phyloP scores from a whole-genome alignment of 2,797 vertebrate species.

The Artibeus jamaicensis region DNA sequence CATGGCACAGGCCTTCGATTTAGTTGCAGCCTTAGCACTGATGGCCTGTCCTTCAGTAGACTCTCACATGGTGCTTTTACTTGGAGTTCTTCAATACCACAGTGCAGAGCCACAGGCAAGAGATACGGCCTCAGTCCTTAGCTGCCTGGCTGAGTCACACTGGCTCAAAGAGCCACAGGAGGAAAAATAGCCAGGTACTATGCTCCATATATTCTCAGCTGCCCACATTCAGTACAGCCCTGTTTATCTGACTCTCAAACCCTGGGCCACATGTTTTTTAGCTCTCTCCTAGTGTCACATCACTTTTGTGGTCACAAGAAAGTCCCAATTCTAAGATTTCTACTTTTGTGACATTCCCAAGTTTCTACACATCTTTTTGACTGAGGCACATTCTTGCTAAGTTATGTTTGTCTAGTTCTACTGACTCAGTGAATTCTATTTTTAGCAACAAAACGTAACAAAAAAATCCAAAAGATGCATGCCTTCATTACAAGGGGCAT shows the following conservation, averaged over 20 bases:
- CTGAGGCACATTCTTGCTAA: neutral
- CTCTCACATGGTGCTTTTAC: accelerated
- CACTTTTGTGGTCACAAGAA: neutral
- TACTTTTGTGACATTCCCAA: neutral
- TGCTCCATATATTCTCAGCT: neutral
- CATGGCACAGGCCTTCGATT: neutral
- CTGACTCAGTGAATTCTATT: neutral
- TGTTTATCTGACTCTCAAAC: neutral
- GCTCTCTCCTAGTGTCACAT: neutral
- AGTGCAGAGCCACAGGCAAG: accelerated
- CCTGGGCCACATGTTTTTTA: neutral
- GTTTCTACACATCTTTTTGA: neutral
- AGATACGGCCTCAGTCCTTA: neutral
- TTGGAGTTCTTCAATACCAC: neutral
- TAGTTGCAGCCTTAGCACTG: neutral
- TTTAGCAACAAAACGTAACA: neutral
- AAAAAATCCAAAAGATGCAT: neutral
- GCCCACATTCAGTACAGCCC: accelerated
- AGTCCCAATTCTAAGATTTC: neutral
- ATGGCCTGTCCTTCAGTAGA: neutral
- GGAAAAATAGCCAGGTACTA: too few relatives aligned
- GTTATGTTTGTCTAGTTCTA: neutral
- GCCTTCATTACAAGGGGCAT: neutral
- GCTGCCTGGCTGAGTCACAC: neutral
- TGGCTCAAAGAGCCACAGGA: neutral